Evolutionary conservation across 2,113 vertebrate genomes (phyloP).

Genomic region (Cyprinus carpio): DNA sequence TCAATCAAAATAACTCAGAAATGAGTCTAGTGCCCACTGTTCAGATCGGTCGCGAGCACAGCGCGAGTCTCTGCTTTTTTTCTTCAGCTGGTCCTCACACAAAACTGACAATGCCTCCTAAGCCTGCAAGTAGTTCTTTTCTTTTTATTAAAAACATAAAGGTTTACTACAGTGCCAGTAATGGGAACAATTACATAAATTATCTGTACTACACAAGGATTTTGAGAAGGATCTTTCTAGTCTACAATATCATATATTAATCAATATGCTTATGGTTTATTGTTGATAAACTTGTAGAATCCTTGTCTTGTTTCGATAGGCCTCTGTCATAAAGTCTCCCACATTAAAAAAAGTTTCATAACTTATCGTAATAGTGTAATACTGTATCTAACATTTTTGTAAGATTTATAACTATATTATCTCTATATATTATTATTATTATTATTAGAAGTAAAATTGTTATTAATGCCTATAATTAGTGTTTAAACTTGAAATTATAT

Average conservation of each 20-base stretch:
- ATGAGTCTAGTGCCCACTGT: constrained; percentile 37
- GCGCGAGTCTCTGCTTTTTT: too few relatives aligned
- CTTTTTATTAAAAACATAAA: neutral
- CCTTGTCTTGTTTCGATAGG: neutral
- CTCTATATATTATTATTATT: constrained; percentile 3
- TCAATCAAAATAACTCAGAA: constrained; percentile 60
- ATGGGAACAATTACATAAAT: neutral
- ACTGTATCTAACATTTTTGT: neutral
- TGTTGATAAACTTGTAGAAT: neutral
- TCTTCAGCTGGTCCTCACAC: neutral
- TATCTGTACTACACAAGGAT: neutral
- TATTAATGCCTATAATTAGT: neutral
- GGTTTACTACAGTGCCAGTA: neutral
- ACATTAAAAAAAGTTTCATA: neutral
- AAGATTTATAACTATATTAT: constrained; percentile 4
- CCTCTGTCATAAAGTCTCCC: neutral
- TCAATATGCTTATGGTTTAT: neutral
- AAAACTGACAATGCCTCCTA: constrained; percentile 84
- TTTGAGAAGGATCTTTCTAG: neutral
- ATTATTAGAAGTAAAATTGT: neutral
- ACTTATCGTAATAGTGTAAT: neutral
- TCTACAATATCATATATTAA: neutral
- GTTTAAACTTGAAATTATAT: neutral
- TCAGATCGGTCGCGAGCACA: constrained; percentile 4
- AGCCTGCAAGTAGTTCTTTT: constrained; percentile 76